Conservation (phyloP, 2,888 invertebrate species). For the Leucozona laternaria region DNA sequence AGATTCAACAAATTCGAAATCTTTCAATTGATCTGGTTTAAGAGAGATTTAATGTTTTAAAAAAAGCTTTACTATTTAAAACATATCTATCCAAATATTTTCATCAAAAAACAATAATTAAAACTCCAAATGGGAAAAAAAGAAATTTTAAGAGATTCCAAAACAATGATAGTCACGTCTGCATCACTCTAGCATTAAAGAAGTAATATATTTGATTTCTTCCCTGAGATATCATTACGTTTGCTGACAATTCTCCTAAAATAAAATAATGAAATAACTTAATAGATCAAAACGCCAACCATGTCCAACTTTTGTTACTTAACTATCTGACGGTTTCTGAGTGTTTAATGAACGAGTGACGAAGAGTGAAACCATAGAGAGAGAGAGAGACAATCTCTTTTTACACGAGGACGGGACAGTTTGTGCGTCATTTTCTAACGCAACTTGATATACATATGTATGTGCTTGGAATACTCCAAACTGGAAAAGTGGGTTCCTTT, state of each 20-base stretch:
- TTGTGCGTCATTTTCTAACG: slow-evolving; percentile 38
- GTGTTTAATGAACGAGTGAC: slow-evolving; percentile 17
- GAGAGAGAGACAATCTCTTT: slow-evolving; percentile 44
- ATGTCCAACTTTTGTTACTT: slow-evolving; percentile 36
- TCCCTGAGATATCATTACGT: background rate
- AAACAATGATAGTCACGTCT: background rate
- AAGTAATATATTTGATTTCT: slow-evolving; percentile 41
- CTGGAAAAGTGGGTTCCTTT: slow-evolving; percentile 44
- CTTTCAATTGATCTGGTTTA: background rate
- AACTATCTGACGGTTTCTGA: slow-evolving; percentile 2
- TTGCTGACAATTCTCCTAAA: slow-evolving; percentile 12
- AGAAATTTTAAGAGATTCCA: background rate
- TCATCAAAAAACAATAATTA: background rate
- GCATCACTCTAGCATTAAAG: slow-evolving; percentile 22
- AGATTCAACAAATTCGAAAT: background rate
- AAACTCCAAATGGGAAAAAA: background rate
- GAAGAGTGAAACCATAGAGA: background rate
- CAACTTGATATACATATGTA: background rate
- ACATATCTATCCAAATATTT: background rate
- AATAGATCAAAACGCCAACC: slow-evolving; percentile 28
- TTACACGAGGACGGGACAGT: slow-evolving; percentile 1
- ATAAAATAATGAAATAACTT: background rate
- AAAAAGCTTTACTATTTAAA: no score
- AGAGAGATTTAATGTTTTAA: no score
- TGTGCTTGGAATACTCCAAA: slow-evolving; percentile 21